Conservation (phyloP, 1,140 invertebrate genomes). For the Eubasilissa regina region DNA sequence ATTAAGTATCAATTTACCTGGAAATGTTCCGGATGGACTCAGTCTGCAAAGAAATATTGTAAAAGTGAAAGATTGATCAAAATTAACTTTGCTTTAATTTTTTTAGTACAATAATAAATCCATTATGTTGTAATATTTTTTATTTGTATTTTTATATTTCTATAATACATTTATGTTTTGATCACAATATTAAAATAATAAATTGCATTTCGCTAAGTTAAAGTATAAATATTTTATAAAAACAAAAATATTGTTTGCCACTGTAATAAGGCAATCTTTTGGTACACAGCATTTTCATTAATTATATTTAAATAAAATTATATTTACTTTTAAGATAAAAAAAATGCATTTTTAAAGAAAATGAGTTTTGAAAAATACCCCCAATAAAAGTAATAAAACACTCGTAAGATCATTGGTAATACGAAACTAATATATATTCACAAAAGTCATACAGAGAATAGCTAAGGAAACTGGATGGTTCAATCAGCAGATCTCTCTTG, state of each 20-base stretch:
- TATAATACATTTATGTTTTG: conserved; percentile 34
- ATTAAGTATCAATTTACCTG: too few relatives aligned
- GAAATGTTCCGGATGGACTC: too few relatives aligned
- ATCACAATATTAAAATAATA: conserved; percentile 42
- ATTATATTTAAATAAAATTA: conserved; percentile 20
- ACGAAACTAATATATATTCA: neutral
- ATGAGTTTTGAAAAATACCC: conserved; percentile 25
- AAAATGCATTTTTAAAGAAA: conserved; percentile 29
- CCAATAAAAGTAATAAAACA: neutral
- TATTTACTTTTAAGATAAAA: conserved; percentile 12
- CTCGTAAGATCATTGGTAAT: conserved; percentile 17
- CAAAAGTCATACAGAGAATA: neutral
- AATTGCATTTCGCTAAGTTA: neutral
- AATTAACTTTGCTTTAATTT: too few relatives aligned
- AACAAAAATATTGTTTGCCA: conserved; percentile 40
- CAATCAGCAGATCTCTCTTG: conserved; percentile 6
- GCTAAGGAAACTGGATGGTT: neutral
- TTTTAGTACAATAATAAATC: neutral
- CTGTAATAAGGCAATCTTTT: conserved; percentile 37
- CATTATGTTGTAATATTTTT: conserved; percentile 39
- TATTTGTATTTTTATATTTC: conserved; percentile 42
- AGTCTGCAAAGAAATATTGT: too few relatives aligned
- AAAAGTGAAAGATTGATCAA: too few relatives aligned
- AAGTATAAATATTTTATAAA: conserved; percentile 40
- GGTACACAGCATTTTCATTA: conserved; percentile 44